Evolutionary conservation across 2,888 invertebrate genomes (phyloP).

Genomic region (Erannis defoliaria): DNA sequence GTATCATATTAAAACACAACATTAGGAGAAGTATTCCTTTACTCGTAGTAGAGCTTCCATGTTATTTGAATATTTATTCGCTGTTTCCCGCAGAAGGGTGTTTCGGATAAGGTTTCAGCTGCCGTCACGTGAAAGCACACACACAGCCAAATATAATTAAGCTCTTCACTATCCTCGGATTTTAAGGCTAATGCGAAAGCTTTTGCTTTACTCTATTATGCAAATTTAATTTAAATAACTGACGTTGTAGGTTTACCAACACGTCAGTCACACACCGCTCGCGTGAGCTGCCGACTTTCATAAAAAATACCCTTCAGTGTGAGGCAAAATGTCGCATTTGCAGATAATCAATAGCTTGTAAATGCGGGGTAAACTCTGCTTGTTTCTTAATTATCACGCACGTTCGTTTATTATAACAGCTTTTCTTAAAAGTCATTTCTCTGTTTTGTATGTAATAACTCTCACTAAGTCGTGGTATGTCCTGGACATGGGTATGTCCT

Average conservation of each 20-base stretch:
- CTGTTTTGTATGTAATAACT: constrained; percentile 10
- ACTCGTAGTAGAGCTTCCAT: constrained; percentile 1
- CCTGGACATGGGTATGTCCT: too few relatives aligned
- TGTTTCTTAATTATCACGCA: constrained; percentile 24
- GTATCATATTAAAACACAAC: constrained; percentile 18
- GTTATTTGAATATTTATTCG: constrained; percentile 27
- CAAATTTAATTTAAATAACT: constrained; percentile 73
- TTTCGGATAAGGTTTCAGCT: constrained; percentile 10
- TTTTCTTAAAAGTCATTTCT: constrained; percentile 11
- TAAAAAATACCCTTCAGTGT: constrained; percentile 36
- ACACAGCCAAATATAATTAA: constrained; percentile 43
- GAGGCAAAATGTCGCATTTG: constrained; percentile 40
- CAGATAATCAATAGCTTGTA: constrained; percentile 40
- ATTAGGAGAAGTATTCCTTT: constrained; percentile 15
- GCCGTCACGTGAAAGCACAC: constrained; percentile 24
- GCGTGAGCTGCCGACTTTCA: constrained; percentile 34
- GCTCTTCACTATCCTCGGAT: constrained; percentile 46
- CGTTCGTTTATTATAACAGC: constrained; percentile 14
- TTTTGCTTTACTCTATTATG: constrained; percentile 71
- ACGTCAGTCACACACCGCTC: constrained; percentile 46
- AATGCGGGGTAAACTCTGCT: constrained; percentile 19
- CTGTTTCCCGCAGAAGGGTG: constrained; percentile 21
- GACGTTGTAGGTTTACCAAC: constrained; percentile 55
- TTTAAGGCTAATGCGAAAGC: constrained; percentile 63
- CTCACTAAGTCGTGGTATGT: too few relatives aligned